These are phyloP conservation scores for Halocynthia aurantium DNA, from an alignment of 23 tunicate species.

Conservation along the genomic window DNA sequence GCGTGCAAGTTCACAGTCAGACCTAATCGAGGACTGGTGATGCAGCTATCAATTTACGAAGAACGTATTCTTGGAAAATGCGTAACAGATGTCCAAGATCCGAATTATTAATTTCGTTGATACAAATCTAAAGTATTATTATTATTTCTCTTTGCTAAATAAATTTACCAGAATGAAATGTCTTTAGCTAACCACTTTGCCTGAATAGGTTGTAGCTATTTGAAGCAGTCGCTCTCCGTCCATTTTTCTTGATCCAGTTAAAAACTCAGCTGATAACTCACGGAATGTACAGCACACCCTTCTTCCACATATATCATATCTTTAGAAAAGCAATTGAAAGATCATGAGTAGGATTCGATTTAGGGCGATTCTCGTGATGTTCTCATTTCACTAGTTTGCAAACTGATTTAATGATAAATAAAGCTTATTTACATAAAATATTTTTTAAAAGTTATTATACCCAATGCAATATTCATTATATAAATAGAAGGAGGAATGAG, in stretches of 20 bases:
- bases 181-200: conserved; percentile 49
- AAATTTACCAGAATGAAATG: background rate
- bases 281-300: conserved; percentile 84
- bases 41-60: conserved; percentile 55
- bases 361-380: too few relatives aligned
- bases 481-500: too few relatives aligned
- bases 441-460: too few relatives aligned
- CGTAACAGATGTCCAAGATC: conserved; percentile 66
- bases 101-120: conserved; percentile 29
- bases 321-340: background rate
- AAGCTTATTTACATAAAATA: too few relatives aligned
- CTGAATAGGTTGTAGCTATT: conserved; percentile 56
- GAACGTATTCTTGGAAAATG: conserved; percentile 32
- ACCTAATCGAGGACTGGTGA: conserved; percentile 66
- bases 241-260: conserved; percentile 21
- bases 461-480: too few relatives aligned
- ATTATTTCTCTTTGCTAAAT: too few relatives aligned
- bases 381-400: too few relatives aligned
- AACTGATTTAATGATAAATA: too few relatives aligned
- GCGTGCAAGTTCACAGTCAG: conserved; percentile 65
- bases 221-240: conserved; percentile 37
- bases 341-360: too few relatives aligned
- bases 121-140: too few relatives aligned
- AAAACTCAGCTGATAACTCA: conserved; percentile 65
- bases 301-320: conserved; percentile 64